Evolutionary conservation across 2,888 invertebrate species (phyloP), one percentile per base, ranked within the genome.

Genomic region (Tenthredo mesomela): DNA sequence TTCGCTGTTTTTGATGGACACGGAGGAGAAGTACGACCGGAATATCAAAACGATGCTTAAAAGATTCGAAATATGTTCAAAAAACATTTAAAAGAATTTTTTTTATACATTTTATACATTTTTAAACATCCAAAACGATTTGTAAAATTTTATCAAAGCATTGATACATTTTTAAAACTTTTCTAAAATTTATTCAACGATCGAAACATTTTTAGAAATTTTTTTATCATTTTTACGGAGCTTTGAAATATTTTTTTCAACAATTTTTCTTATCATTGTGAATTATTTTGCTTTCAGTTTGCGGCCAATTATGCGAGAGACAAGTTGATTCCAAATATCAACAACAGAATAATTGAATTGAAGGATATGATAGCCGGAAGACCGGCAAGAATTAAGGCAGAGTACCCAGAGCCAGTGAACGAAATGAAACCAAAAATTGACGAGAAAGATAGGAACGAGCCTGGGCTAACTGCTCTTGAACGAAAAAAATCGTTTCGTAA

Each of bases 1-100:
- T 98, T 97, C 94, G 98, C 98, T 71, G 96, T 99, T 88, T 98
- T 98, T 93, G 98, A 99, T 94, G 98, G 98, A 0, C 98, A 99
- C 93, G 99, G 98, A 82, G 99, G 98, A 65, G 98, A 98, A 93
- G 95, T 95, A 92, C 91, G 90, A 85, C 71, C 87, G 92, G 92
- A 89, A 77, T 15, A 37, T 5, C 65, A 2, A 29, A 18, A 2
- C 7, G 18, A 6, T 15, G 37, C 18, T 40, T 43, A 4, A 73
- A 73, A 73, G 12, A 73, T 4, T 73, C 21, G 4, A 0, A 21
- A 40, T 21, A 67, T 67, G 18, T 18, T 33, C 18, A 33, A 7
- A 33, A 25, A 54, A 54, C 54, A 33, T 67, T 29, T 12, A 18
- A 33, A 29, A 67, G 33, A 33, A 1, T 67, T 33, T 67, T 67